Evolutionary conservation across 2,888 invertebrate species (phyloP).

Genomic region (Cosmia trapezina): DNA sequence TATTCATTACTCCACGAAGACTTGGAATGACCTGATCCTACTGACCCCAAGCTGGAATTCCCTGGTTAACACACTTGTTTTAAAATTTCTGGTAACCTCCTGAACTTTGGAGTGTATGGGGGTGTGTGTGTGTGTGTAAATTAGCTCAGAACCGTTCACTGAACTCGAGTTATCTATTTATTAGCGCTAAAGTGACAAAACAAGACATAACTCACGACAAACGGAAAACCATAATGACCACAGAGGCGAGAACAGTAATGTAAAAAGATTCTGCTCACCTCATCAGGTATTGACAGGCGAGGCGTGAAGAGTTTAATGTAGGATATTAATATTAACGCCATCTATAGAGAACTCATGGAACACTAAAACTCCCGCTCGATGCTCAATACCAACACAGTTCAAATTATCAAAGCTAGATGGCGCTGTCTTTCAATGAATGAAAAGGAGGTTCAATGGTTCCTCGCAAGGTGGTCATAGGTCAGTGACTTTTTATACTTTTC

Average conservation of each 20-base stretch:
- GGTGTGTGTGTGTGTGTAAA: no score
- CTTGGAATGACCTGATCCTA: not conserved
- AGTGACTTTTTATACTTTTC: not conserved
- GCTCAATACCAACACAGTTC: not conserved
- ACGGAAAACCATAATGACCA: not conserved
- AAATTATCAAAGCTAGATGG: slow-evolving; percentile 7
- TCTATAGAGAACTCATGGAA: slow-evolving; percentile 10
- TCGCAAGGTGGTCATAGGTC: not conserved
- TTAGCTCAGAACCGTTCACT: not conserved
- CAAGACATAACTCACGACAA: not conserved
- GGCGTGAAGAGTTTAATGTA: not conserved
- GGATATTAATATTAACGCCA: slow-evolving; percentile 18
- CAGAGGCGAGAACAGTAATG: not conserved
- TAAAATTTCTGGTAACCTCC: not conserved
- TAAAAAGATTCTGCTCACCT: slow-evolving; percentile 1
- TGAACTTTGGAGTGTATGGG: not conserved
- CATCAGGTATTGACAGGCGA: not conserved
- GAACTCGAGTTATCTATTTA: no score
- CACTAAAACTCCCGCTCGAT: no score
- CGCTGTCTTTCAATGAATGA: not conserved
- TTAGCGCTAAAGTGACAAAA: not conserved
- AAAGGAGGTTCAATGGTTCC: not conserved
- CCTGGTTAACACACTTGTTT: not conserved
- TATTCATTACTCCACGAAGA: not conserved
- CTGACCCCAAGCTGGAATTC: not conserved